These are phyloP conservation scores for Syrista parreyssii DNA, from an alignment of 2,888 invertebrate genomes.

Conservation along the genomic window DNA sequence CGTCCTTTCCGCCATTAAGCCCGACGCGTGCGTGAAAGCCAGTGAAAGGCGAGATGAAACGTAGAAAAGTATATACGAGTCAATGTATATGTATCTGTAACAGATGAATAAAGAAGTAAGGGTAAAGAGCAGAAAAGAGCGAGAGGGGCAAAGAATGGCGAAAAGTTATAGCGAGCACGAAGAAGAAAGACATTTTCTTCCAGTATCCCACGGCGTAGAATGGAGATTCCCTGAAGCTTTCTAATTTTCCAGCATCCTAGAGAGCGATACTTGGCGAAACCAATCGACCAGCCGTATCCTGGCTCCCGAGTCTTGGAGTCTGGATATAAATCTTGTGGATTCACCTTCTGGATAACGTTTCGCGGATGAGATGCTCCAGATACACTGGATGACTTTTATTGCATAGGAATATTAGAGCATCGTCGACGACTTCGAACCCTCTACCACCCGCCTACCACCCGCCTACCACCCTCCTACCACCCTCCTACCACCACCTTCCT, in stretches of 20 bases:
- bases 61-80: background rate
- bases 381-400: constrained; percentile 45
- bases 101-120: background rate
- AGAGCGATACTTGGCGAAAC: background rate
- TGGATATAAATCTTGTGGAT: background rate
- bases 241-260: background rate
- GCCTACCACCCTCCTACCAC: constrained; percentile 16
- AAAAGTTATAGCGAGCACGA: background rate
- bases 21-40: background rate
- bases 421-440: constrained; percentile 9
- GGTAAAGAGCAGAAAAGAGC: background rate
- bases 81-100: background rate
- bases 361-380: constrained; percentile 33
- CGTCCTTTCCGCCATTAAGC: background rate
- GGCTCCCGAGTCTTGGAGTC: background rate
- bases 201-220: background rate
- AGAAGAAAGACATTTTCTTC: background rate
- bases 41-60: background rate
- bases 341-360: background rate
- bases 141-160: background rate
- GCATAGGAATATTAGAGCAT: constrained; percentile 28
- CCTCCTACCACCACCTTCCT: constrained; percentile 20
- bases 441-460: background rate
- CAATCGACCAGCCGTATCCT: background rate
- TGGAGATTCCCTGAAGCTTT: background rate